Percentiles rank a stretch among this genome's conserved stretches.
These are phyloP conservation scores for Rhaphigaster nebulosa DNA, from an alignment of 2,888 invertebrate species.

Conservation along the genomic window DNA sequence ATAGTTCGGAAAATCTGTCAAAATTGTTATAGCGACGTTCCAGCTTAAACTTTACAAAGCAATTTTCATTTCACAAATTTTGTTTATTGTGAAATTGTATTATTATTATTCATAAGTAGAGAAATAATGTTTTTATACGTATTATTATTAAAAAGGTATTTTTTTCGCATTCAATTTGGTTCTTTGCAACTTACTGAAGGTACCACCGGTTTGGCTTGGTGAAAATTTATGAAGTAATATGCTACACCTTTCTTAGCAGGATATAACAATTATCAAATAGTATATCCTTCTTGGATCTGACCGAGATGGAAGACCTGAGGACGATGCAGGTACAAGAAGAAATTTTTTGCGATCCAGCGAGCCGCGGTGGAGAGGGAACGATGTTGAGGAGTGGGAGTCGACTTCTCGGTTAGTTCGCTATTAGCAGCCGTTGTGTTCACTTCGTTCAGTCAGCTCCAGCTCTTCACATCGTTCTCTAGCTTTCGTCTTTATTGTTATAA, in stretches of 20 bases:
- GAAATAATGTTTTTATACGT: too few relatives aligned
- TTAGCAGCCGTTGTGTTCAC: neutral
- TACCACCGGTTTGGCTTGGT: neutral
- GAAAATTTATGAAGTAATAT: neutral
- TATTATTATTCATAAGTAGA: too few relatives aligned
- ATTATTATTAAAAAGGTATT: too few relatives aligned
- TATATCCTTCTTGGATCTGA: neutral
- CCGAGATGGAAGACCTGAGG: neutral
- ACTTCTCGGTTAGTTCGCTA: neutral
- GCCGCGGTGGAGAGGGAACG: neutral
- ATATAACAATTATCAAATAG: neutral
- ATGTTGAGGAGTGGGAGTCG: neutral
- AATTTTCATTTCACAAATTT: too few relatives aligned
- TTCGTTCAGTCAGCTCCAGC: neutral
- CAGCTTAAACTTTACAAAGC: too few relatives aligned
- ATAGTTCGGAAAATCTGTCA: too few relatives aligned
- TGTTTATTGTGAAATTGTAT: too few relatives aligned
- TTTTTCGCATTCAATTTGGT: neutral
- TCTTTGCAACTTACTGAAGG: neutral
- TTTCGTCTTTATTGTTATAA: neutral
- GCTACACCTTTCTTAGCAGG: neutral
- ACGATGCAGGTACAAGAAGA: neutral
- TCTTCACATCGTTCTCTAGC: neutral
- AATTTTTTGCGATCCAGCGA: neutral
- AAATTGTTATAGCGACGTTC: too few relatives aligned